Percentiles rank a stretch among this genome's conserved stretches.
phyloP scores from a whole-genome alignment of 2,113 vertebrate species.

The Indicator maculatus region DNA sequence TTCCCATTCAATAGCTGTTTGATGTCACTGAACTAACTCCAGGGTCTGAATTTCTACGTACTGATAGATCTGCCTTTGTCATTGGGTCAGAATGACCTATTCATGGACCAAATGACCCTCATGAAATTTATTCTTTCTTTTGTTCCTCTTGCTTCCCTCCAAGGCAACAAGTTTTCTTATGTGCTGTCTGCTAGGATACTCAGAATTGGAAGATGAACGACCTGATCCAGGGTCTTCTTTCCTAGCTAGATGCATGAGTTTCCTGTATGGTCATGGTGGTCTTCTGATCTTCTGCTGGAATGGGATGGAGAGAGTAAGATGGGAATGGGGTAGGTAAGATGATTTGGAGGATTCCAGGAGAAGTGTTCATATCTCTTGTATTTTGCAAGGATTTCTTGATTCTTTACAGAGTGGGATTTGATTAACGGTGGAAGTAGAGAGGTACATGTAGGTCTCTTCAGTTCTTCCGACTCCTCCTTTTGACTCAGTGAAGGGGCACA shows the following conservation, averaged over 20 bases:
- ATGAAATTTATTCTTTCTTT: not conserved
- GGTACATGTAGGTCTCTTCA: not conserved
- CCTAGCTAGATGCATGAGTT: not conserved
- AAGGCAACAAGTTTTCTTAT: not conserved
- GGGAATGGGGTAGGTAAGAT: not conserved
- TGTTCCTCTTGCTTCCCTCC: not conserved
- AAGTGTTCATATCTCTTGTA: not conserved
- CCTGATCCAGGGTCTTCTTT: not conserved
- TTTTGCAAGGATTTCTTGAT: not conserved
- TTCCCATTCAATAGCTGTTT: not conserved
- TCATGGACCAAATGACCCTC: not conserved
- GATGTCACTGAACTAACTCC: not conserved
- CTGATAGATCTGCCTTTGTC: not conserved
- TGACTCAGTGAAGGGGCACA: not conserved
- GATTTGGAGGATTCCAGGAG: not conserved
- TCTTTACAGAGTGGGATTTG: not conserved
- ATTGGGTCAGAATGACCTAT: not conserved
- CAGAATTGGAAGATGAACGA: not conserved
- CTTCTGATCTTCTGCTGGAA: not conserved
- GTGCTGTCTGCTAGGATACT: rapidly evolving
- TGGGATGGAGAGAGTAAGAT: not conserved
- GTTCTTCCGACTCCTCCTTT: not conserved
- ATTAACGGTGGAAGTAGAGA: not conserved
- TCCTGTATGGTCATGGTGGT: not conserved
- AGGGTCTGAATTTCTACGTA: not conserved